Base-by-base conservation (phyloP, 2,113 vertebrate species). In the Nycticryphes semicollaris region DNA sequence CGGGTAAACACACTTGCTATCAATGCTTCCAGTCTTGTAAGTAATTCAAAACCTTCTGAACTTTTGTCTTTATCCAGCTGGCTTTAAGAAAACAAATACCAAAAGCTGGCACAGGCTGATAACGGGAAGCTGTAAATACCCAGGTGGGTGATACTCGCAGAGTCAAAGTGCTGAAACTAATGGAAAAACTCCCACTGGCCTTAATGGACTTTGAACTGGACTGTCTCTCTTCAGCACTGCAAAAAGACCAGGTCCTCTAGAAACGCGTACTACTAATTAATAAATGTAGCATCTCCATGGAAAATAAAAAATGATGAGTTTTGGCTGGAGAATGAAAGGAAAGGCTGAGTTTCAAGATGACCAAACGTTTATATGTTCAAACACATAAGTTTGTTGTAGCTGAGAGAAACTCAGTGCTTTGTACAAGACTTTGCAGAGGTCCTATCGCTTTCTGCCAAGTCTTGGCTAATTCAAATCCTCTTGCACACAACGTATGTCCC, bases 21-120 rank as follows among this genome's bases (percentile, higher is more conserved):
- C 84, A 83, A 28, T 30, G 24, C 70, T 79, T 90, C 63, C 70
- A 85, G 67, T 87, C 93, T 84, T 76, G 35, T 79, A 93, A 69
- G 76, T 78, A 62, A 79, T 78, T 87, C 87, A 92, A 95, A 87
- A 28, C 37, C 78, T 92, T 96, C 89, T 92, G 89, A 96, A 92
- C 86, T 72, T 75, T 66, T 87, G 31, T 76, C 92, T 93, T 76
- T 91, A 94, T 92, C 62, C 66, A 89, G 28, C 60, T 88, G 0
- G 0, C 72, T 84, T 94, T 79, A 80, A 83, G 62, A 76, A 92
- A 89, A 80, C 89, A 92, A 93, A 90, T 73, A 90, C 37, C 53
- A 60, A 84, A 72, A 94, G 27, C 79, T 87, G 75, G 57, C n/a
- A 90, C 25, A 62, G 0, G 0, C 68, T 81, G 86, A 90, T 90